Evolutionary conservation across 2,797 vertebrate species (phyloP).

Genomic region (Peromyscus eremicus): DNA sequence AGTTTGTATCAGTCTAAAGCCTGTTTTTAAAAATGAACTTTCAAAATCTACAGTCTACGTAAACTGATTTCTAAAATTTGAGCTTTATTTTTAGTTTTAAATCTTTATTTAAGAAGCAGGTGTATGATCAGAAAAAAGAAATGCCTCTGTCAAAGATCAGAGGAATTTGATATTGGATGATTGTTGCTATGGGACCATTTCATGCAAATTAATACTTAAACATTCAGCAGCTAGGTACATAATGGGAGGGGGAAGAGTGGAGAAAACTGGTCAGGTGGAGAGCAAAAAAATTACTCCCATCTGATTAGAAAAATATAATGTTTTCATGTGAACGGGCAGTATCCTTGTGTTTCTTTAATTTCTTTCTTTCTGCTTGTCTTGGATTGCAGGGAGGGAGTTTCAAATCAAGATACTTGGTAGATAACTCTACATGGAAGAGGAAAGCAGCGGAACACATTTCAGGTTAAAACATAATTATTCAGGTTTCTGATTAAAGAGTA

Average conservation of each 20-base stretch:
- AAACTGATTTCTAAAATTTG: not conserved
- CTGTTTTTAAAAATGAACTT: conserved; percentile 18
- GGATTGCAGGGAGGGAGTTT: not conserved
- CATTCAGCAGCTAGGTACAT: conserved; percentile 64
- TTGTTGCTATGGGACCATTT: conserved; percentile 70
- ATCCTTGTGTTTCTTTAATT: conserved; percentile 26
- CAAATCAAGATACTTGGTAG: not conserved
- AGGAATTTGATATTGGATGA: conserved; percentile 72
- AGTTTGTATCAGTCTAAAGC: not conserved
- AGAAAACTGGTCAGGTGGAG: conserved; percentile 71
- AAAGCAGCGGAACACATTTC: not conserved
- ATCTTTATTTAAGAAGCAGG: conserved; percentile 66
- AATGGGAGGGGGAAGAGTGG: not conserved
- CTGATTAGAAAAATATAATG: conserved; percentile 73
- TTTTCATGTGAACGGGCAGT: conserved; percentile 61
- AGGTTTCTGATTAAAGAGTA: conserved; percentile 34
- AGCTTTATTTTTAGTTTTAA: conserved; percentile 68
- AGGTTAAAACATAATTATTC: not conserved
- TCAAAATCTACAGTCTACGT: not conserved
- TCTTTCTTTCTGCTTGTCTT: conserved; percentile 37
- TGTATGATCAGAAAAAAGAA: not conserved
- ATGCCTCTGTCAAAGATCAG: conserved; percentile 66
- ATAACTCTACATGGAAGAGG: not conserved
- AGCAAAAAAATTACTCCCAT: conserved; percentile 67
- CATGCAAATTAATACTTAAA: conserved; percentile 76